phyloP scores from a whole-genome alignment of 1,140 invertebrate species.

The Euura saliciscinereae region DNA sequence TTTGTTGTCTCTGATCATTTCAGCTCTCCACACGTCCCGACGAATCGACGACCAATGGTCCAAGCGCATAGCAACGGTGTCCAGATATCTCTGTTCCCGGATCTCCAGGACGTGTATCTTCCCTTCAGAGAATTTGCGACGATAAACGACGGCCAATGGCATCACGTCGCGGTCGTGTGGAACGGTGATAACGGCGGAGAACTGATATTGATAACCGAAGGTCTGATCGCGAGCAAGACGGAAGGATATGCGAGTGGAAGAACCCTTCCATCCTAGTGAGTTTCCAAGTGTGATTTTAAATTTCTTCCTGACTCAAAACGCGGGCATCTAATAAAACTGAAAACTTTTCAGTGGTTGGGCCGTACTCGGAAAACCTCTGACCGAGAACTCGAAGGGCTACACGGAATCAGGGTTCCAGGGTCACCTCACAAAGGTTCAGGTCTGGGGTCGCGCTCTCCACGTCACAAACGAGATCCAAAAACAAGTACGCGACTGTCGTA shows the following conservation, averaged over 20 bases:
- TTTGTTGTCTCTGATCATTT: constrained; percentile 33
- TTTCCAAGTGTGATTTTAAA: constrained; percentile 27
- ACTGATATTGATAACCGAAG: constrained; percentile 89
- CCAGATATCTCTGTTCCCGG: constrained; percentile 86
- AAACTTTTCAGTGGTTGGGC: constrained; percentile 79
- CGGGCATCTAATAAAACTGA: constrained; percentile 6
- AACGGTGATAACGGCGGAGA: constrained; percentile 83
- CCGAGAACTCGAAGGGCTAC: constrained; percentile 75
- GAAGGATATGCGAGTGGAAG: constrained; percentile 84
- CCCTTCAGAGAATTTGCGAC: constrained; percentile 91
- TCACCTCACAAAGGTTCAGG: constrained; percentile 91
- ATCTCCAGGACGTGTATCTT: constrained; percentile 87
- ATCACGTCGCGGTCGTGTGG: constrained; percentile 94
- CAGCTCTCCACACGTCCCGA: constrained; percentile 79
- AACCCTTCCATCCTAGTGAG: constrained; percentile 80
- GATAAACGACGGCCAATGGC: constrained; percentile 96
- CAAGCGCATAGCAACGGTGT: constrained; percentile 91
- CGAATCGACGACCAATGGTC: constrained; percentile 78
- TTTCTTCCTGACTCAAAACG: not conserved
- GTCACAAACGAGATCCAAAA: constrained; percentile 93
- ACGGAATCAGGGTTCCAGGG: constrained; percentile 93
- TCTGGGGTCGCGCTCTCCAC: constrained; percentile 91
- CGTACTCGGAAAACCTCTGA: constrained; percentile 86
- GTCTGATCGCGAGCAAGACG: constrained; percentile 87
- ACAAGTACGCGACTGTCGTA: constrained; percentile 89